A percentile compares a stretch with the other conserved stretches of the same genome.
phyloP scores from a whole-genome alignment of 2,888 invertebrate genomes.

The Rhagonycha fulva region DNA sequence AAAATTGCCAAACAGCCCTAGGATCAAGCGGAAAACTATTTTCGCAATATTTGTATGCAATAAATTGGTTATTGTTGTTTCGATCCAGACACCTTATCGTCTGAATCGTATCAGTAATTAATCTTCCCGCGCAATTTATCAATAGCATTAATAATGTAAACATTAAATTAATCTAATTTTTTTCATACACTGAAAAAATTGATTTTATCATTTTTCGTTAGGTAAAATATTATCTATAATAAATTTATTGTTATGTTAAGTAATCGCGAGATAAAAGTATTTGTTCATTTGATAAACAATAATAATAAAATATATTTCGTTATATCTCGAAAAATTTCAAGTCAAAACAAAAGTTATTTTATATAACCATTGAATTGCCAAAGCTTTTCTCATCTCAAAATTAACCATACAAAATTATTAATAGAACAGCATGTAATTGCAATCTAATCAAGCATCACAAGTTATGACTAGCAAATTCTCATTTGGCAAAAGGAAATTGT shows the following conservation, averaged over 20 bases:
- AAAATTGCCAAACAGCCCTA: conserved; percentile 8
- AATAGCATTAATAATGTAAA: not conserved
- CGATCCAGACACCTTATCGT: not conserved
- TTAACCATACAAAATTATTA: not conserved
- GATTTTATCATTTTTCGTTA: not conserved
- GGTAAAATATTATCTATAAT: not conserved
- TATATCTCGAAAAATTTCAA: not conserved
- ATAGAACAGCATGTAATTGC: not conserved
- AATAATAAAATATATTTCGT: not conserved
- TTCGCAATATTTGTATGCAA: not conserved
- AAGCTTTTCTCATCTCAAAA: not conserved
- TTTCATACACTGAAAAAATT: not conserved
- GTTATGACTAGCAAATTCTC: not conserved
- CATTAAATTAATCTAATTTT: not conserved
- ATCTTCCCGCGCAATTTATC: not conserved
- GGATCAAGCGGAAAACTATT: conserved; percentile 1
- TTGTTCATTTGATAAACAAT: not conserved
- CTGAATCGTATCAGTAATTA: not conserved
- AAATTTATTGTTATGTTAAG: not conserved
- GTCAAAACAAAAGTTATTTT: not conserved
- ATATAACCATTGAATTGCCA: not conserved
- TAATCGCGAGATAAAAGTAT: not conserved
- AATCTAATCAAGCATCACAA: not conserved
- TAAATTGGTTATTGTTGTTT: not conserved
- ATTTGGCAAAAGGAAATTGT: not conserved